phyloP scores from a whole-genome alignment of 2,888 invertebrate species.

The Shargacucullia verbasci region DNA sequence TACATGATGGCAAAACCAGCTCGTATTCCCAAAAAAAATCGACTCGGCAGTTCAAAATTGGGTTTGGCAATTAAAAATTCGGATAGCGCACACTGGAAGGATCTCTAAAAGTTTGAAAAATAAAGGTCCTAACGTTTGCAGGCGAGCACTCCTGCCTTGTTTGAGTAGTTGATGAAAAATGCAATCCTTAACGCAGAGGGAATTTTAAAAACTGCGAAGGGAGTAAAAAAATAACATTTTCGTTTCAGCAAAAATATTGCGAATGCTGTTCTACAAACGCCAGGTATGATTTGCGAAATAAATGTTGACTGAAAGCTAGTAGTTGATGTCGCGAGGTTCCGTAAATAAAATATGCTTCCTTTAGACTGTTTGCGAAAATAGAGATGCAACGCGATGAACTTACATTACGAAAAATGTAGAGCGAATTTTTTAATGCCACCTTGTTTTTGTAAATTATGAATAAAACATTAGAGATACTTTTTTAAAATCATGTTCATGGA shows the following conservation, averaged over 20 bases:
- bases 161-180: slow-evolving; percentile 68
- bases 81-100: slow-evolving; percentile 3
- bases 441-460: slow-evolving; percentile 5
- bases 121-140: slow-evolving; percentile 21
- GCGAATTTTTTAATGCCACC: slow-evolving; percentile 1
- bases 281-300: slow-evolving; percentile 38
- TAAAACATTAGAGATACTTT: slow-evolving; percentile 5
- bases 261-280: slow-evolving; percentile 42
- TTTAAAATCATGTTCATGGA: neutral
- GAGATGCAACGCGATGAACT: slow-evolving; percentile 11
- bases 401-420: slow-evolving; percentile 18
- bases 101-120: slow-evolving; percentile 35
- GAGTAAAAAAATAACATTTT: slow-evolving; percentile 15
- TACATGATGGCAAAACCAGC: slow-evolving; percentile 1
- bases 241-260: slow-evolving; percentile 29
- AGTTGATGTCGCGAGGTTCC: slow-evolving; percentile 21
- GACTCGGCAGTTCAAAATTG: slow-evolving; percentile 5
- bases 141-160: slow-evolving; percentile 39
- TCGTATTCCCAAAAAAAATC: slow-evolving; percentile 9
- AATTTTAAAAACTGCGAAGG: slow-evolving; percentile 46
- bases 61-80: slow-evolving; percentile 32
- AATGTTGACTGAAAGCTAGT: slow-evolving; percentile 29
- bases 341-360: slow-evolving; percentile 35
- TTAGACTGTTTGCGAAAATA: neutral
- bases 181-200: slow-evolving; percentile 58